A percentile compares a stretch with the other conserved stretches of the same genome.
These are phyloP conservation scores for Lophura nycthemera DNA, from an alignment of 2,113 vertebrate genomes.

Conservation along the genomic window DNA sequence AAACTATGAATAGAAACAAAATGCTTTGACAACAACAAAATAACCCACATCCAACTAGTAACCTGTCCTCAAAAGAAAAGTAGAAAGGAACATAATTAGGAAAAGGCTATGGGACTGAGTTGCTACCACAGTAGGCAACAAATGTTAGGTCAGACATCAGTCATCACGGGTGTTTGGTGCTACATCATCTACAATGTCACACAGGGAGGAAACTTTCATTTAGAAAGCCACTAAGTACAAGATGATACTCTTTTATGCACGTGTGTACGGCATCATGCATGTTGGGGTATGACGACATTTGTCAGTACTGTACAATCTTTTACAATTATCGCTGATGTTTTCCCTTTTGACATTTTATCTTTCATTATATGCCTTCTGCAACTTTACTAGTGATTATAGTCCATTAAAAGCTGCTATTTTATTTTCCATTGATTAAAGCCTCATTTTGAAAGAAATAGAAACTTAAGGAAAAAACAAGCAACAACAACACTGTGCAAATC, in stretches of 20 bases:
- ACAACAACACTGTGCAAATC: not conserved
- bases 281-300: not conserved
- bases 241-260: not conserved
- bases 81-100: not conserved
- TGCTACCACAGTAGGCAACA: fast-evolving
- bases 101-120: not conserved
- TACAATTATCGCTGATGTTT: not conserved
- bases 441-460: not conserved
- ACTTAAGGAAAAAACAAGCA: not conserved
- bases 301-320: not conserved
- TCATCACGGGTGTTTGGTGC: not conserved
- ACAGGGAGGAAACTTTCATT: not conserved
- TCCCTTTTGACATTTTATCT: not conserved
- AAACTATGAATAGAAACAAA: not conserved
- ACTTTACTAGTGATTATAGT: not conserved
- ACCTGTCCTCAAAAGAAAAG: not conserved
- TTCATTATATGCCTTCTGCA: not conserved
- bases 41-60: not conserved
- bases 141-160: not conserved
- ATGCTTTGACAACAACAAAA: not conserved
- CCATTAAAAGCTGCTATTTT: not conserved
- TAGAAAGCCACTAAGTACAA: not conserved
- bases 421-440: not conserved
- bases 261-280: fast-evolving
- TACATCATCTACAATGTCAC: not conserved